Evolutionary conservation across 1,140 invertebrate species (phyloP), one percentile per base, ranked within the genome.

Genomic region (Drosophila mauritiana): DNA sequence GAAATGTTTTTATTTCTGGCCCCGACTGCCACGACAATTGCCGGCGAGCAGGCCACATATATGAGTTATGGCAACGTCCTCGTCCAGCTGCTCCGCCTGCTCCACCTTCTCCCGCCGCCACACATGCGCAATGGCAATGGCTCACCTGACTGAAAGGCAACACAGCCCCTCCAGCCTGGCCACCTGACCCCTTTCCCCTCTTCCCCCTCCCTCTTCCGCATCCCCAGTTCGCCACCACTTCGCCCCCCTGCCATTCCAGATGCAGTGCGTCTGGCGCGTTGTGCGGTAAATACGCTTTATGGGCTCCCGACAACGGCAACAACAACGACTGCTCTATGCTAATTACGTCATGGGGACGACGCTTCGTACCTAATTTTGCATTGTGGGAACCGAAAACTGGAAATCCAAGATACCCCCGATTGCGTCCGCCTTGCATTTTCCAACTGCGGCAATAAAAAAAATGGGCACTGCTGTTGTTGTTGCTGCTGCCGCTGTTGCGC

Each of bases 321-420:
- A 52, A 62, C 77, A 69, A 62, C 78, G 67, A 82, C 77, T 91
- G 84, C 89, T 90, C 90, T 91, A 91, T 91, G 90, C 90, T 91
- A 91, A 91, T 91, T 91, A 91, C 90, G 90, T 91, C 90, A 91
- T 91, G 90, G 90, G 90, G 90, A 91, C 90, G 83, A 86, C 85
- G 84, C 76, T 80, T 90, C 80, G 82, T 90, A 88, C 85, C 83
- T 89, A 88, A 91, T 91, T 91, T 91, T 91, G 83, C 82, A 91
- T 91, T 91, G 90, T 91, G 90, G 90, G 90, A 91, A 91, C 90
- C 90, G 78, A 91, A 91, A 91, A 91, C 90, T 91, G 90, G 90
- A 88, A 91, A 91, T 90, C 85, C 85, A 84, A 89, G 85, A 89
- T 86, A 58, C 73, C 80, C 25, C 65, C 75, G 43, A 51, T 65